phyloP scores from a whole-genome alignment of 2,888 invertebrate species.

The Dasysyrphus tricinctus region DNA sequence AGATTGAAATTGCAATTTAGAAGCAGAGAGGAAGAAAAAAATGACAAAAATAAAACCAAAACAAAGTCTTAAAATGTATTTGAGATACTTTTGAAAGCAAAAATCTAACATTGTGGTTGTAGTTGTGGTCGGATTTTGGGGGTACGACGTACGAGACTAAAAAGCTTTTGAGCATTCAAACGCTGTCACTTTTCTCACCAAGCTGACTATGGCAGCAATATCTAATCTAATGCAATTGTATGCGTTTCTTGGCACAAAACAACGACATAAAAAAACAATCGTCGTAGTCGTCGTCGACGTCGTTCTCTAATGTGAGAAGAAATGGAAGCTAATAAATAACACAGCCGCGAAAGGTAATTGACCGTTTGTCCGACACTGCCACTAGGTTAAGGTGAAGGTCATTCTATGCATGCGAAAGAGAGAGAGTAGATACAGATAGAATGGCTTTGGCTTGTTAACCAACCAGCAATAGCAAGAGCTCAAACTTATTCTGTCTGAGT shows the following conservation, averaged over 20 bases:
- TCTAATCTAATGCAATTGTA: constrained; percentile 42
- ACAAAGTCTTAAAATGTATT: constrained; percentile 50
- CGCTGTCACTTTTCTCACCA: not conserved
- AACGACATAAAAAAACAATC: constrained; percentile 15
- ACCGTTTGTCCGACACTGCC: constrained; percentile 84
- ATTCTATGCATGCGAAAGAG: constrained; percentile 77
- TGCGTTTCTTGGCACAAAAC: constrained; percentile 20
- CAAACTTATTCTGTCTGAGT: not conserved
- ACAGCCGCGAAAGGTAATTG: constrained; percentile 80
- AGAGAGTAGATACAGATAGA: constrained; percentile 45
- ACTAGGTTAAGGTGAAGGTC: constrained; percentile 85
- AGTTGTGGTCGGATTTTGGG: constrained; percentile 18
- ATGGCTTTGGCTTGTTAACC: constrained; percentile 14
- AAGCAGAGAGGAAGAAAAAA: constrained; percentile 24
- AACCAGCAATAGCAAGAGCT: constrained; percentile 17
- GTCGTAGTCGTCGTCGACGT: not conserved
- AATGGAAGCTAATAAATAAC: constrained; percentile 63
- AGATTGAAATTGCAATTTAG: constrained; percentile 50
- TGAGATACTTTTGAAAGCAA: constrained; percentile 41
- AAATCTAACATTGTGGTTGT: constrained; percentile 45
- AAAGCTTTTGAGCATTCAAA: constrained; percentile 38
- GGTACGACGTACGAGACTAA: constrained; percentile 19
- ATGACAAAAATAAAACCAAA: constrained; percentile 20
- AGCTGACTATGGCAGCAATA: not conserved
- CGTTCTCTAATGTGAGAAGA: constrained; percentile 49